A percentile compares a stretch with the other conserved stretches of the same genome.
Conservation (phyloP, 1,140 invertebrate species). For the Eulimnadia texana region DNA sequence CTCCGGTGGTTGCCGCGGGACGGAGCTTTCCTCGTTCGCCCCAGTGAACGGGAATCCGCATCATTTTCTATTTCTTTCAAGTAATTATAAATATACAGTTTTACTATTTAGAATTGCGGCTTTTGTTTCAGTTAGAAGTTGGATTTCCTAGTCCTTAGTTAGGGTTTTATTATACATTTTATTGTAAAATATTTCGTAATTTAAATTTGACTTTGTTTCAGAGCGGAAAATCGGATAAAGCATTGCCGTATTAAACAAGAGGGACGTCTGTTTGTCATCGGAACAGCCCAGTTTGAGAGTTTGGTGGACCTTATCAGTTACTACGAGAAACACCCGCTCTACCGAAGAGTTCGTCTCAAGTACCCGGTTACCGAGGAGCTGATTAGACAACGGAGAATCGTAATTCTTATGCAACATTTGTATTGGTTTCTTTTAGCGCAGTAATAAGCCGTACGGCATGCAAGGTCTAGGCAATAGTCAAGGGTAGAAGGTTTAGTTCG, state of each 20-base stretch:
- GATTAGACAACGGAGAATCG: constrained; percentile 31
- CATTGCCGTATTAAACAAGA: constrained; percentile 87
- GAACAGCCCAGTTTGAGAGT: constrained; percentile 80
- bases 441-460: too few species aligned
- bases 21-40: constrained; percentile 82
- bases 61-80: constrained; percentile 91
- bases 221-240: constrained; percentile 84
- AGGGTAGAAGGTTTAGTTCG: background rate
- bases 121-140: too few species aligned
- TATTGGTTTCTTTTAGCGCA: too few species aligned
- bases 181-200: background rate
- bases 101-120: too few species aligned
- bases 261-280: constrained; percentile 76
- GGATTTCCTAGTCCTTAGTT: background rate
- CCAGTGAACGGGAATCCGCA: constrained; percentile 66
- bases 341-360: constrained; percentile 71
- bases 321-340: constrained; percentile 79
- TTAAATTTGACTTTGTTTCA: constrained; percentile 25
- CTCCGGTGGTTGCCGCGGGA: constrained; percentile 63
- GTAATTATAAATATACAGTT: constrained; percentile 33
- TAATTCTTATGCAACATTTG: too few species aligned
- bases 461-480: background rate
- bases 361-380: constrained; percentile 73
- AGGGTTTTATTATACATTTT: too few species aligned
- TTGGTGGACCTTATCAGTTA: constrained; percentile 82